Conservation (phyloP, 1,140 invertebrate species). For the Aphidius ervi region DNA sequence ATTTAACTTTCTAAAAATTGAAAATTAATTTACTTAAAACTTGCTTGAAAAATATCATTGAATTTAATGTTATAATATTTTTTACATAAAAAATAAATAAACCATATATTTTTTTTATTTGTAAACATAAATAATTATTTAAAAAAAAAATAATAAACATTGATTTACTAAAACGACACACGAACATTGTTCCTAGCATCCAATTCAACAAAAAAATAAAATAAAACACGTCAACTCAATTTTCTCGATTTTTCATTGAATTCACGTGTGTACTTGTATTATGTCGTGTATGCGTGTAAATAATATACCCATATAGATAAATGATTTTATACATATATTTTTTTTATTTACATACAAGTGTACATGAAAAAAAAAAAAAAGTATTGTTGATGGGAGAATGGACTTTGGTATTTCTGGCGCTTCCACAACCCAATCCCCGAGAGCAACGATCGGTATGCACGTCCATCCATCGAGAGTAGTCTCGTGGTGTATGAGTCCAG, state of each 20-base stretch:
- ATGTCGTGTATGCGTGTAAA: slow-evolving; percentile 1
- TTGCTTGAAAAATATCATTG: too few species aligned
- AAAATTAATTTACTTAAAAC: too few species aligned
- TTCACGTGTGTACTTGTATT: slow-evolving; percentile 12
- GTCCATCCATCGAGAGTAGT: slow-evolving; percentile 28
- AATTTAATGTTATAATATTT: too few species aligned
- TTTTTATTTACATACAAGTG: too few species aligned
- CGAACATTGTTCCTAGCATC: background rate
- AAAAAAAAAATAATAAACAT: slow-evolving; percentile 21
- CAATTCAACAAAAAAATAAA: too few species aligned
- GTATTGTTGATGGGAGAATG: too few species aligned
- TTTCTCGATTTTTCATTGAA: slow-evolving; percentile 23
- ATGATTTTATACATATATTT: too few species aligned
- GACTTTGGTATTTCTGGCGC: slow-evolving; percentile 9
- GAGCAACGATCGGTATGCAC: slow-evolving; percentile 34
- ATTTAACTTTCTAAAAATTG: too few species aligned
- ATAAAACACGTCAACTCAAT: slow-evolving; percentile 16
- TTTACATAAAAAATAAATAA: too few species aligned
- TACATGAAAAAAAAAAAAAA: too few species aligned
- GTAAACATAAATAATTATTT: background rate
- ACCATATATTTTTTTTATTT: too few species aligned
- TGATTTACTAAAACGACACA: slow-evolving; percentile 23
- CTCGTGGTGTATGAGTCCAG: slow-evolving; percentile 5
- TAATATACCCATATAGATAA: too few species aligned
- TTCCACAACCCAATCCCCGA: slow-evolving; percentile 21